Evolutionary conservation across 2,113 vertebrate species (phyloP).

Genomic region (Bostrychus sinensis): DNA sequence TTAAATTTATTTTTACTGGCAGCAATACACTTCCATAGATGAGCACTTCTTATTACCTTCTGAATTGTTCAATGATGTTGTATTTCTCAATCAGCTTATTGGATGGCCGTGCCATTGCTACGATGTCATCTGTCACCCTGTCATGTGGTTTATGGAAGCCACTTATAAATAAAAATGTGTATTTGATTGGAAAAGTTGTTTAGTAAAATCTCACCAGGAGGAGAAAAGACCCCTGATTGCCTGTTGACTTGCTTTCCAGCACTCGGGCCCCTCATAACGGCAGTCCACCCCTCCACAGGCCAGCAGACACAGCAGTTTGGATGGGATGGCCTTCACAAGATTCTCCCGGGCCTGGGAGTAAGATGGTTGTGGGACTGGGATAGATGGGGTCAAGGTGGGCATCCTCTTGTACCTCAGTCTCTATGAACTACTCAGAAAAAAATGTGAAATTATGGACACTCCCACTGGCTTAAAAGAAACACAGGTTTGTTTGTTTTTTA

Average conservation of each 20-base stretch:
- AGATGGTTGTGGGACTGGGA: conserved; percentile 76
- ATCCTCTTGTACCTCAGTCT: conserved; percentile 49
- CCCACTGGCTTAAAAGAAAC: no score
- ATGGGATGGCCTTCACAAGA: conserved; percentile 79
- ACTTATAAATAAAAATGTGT: not conserved
- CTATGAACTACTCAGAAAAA: not conserved
- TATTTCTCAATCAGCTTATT: conserved; percentile 77
- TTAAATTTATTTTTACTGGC: no score
- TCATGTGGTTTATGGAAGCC: conserved; percentile 1
- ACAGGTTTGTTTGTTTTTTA: no score
- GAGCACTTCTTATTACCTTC: conserved; percentile 60
- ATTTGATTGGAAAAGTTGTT: not conserved
- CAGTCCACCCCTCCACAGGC: conserved; percentile 81
- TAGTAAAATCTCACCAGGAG: conserved; percentile 72
- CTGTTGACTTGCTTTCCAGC: conserved; percentile 81
- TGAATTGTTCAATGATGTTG: conserved; percentile 82
- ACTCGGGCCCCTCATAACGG: conserved; percentile 81
- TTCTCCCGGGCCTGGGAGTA: conserved; percentile 84
- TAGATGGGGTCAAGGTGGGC: conserved; percentile 52
- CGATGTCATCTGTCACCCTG: conserved; percentile 83
- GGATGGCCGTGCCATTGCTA: conserved; percentile 83
- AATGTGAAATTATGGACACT: not conserved
- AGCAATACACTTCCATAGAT: no score
- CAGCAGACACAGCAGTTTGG: conserved; percentile 81
- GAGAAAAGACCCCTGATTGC: conserved; percentile 81